These are phyloP conservation scores for Diploptera punctata DNA, from an alignment of 2,888 invertebrate genomes.

Conservation along the genomic window DNA sequence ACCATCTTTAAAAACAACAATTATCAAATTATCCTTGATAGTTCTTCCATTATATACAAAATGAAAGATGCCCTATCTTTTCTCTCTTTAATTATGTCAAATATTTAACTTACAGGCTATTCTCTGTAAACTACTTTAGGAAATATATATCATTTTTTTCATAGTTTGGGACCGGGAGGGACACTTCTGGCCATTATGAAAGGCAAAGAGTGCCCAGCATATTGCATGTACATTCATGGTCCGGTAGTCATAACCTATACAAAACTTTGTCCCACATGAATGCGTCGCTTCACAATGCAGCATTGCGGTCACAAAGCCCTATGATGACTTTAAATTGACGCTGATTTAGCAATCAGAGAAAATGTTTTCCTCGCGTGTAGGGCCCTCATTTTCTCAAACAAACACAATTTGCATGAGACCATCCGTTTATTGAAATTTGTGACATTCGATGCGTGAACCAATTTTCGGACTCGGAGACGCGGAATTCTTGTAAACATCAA, in stretches of 20 bases:
- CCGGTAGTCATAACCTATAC: not conserved
- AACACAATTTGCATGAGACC: not conserved
- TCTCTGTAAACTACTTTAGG: not conserved
- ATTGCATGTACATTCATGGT: constrained; percentile 11
- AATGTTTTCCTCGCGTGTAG: constrained; percentile 23
- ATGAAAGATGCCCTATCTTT: not conserved
- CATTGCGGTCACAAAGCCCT: constrained; percentile 23
- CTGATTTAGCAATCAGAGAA: constrained; percentile 23
- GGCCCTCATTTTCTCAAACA: not conserved
- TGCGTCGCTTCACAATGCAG: constrained; percentile 10
- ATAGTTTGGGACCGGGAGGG: not conserved
- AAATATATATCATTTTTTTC: constrained; percentile 7
- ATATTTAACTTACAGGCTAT: not conserved
- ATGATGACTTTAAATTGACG: constrained; percentile 13
- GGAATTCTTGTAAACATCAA: too few relatives aligned
- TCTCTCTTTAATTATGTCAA: not conserved
- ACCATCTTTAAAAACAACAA: not conserved
- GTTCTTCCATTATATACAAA: not conserved
- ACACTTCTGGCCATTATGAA: not conserved
- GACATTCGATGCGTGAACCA: constrained; percentile 24
- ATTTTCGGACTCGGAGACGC: constrained; percentile 1
- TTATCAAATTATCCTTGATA: constrained; percentile 5
- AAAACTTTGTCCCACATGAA: constrained; percentile 5
- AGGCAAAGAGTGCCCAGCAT: not conserved
- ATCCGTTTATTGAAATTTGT: constrained; percentile 17